These are phyloP conservation scores for Lysandra bellargus DNA, from an alignment of 2,888 invertebrate species.

Conservation along the genomic window DNA sequence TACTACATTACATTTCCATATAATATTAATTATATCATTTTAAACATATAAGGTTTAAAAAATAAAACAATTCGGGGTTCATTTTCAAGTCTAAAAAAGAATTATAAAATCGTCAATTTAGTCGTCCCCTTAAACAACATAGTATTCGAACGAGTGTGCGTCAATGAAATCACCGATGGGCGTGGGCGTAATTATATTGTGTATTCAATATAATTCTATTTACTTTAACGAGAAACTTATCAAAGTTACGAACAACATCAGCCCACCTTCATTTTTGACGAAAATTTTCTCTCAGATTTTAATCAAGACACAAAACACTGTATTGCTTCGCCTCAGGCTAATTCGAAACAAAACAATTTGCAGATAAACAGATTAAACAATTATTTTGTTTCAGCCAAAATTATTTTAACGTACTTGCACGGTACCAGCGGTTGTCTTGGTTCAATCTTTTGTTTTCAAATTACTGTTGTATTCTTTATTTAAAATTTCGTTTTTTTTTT, in stretches of 20 bases:
- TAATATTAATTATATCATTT: no score
- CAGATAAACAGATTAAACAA: neutral
- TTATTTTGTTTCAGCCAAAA: constrained; percentile 2
- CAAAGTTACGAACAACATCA: neutral
- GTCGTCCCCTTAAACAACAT: no score
- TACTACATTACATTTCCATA: no score
- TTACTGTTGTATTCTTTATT: neutral
- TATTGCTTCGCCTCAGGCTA: constrained; percentile 1
- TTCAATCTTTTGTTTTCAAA: constrained; percentile 5
- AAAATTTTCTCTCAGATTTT: constrained; percentile 9
- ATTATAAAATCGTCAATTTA: no score
- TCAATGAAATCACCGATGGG: no score
- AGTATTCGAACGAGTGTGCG: no score
- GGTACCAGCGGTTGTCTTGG: neutral
- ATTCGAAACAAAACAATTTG: constrained; percentile 19
- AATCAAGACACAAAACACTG: constrained; percentile 14
- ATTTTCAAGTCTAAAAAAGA: no score
- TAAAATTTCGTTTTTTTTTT: no score
- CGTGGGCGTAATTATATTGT: neutral
- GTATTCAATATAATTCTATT: neutral
- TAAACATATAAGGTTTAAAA: no score
- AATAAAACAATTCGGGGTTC: no score
- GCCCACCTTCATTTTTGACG: neutral
- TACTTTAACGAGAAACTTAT: neutral
- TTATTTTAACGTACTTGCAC: neutral